Evolutionary conservation across 2,113 vertebrate species (phyloP).

Genomic region (Cnemophilus loriae): DNA sequence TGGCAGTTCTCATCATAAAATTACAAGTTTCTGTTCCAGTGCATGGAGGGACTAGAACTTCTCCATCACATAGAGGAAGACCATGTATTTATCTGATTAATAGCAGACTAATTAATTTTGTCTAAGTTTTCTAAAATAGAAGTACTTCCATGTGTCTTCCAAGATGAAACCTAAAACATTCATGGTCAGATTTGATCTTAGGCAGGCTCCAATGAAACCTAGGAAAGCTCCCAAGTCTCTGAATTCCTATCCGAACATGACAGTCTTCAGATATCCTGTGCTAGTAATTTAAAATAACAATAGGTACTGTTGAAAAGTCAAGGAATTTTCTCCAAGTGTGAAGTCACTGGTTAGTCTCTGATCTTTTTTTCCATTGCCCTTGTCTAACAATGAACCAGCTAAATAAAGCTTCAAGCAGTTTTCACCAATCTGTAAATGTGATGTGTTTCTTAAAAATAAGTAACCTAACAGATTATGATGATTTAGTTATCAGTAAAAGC

Average conservation of each 20-base stretch:
- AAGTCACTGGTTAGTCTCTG: background rate
- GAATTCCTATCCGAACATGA: background rate
- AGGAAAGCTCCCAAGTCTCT: background rate
- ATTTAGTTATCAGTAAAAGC: conserved; percentile 38
- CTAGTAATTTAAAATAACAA: background rate
- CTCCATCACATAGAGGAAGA: background rate
- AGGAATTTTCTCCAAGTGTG: background rate
- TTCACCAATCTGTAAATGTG: conserved; percentile 42
- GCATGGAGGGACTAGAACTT: background rate
- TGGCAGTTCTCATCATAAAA: background rate
- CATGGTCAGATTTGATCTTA: background rate
- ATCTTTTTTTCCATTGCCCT: background rate
- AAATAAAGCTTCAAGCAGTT: background rate
- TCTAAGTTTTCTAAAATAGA: background rate
- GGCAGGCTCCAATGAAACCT: background rate
- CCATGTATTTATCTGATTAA: background rate
- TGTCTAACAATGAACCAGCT: background rate
- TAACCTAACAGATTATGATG: background rate
- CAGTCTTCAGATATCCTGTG: background rate
- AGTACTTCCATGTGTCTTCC: background rate
- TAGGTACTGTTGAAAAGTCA: background rate
- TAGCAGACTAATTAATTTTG: background rate
- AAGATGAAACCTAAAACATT: background rate
- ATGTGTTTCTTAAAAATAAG: conserved; percentile 48
- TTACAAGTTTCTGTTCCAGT: background rate